These are phyloP conservation scores for Scaptomyza montana DNA, from an alignment of 1,140 invertebrate species.

Conservation along the genomic window DNA sequence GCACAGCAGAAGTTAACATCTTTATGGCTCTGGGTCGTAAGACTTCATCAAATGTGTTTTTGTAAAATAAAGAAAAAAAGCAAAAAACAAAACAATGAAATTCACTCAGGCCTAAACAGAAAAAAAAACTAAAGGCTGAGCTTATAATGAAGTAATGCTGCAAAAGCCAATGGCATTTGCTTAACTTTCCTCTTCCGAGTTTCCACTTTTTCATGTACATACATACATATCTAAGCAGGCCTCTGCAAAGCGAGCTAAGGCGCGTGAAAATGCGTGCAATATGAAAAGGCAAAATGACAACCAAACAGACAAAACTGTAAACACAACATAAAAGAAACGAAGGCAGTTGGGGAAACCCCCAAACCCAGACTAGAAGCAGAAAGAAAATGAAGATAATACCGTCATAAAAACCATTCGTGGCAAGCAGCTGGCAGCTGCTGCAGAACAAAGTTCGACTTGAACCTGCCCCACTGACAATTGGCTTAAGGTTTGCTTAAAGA, in stretches of 20 bases:
- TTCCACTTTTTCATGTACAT: not conserved
- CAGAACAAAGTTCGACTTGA: conserved; percentile 38
- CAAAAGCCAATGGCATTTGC: conserved; percentile 27
- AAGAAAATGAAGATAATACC: conserved; percentile 46
- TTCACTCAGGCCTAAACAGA: conserved; percentile 68
- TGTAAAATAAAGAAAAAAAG: conserved; percentile 33
- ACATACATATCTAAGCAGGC: conserved; percentile 9
- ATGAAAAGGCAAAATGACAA: conserved; percentile 47
- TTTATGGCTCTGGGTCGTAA: conserved; percentile 58
- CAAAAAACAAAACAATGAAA: conserved; percentile 66
- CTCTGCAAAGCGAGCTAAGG: conserved; percentile 61
- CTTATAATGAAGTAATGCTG: conserved; percentile 67
- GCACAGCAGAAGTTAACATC: conserved; percentile 35
- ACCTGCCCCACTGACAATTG: conserved; percentile 81
- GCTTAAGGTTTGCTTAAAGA: conserved; percentile 48
- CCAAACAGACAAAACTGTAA: conserved; percentile 3
- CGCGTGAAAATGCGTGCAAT: conserved; percentile 76
- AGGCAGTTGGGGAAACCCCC: conserved; percentile 6
- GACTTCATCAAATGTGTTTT: conserved; percentile 47
- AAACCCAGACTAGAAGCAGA: conserved; percentile 6
- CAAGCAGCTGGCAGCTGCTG: not conserved
- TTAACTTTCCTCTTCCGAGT: conserved; percentile 1
- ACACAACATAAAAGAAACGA: conserved; percentile 20
- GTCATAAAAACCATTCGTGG: conserved; percentile 51
- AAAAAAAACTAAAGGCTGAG: conserved; percentile 7